These are phyloP conservation scores for Atrina japonica DNA, from an alignment of 2,888 invertebrate species.

Conservation along the genomic window DNA sequence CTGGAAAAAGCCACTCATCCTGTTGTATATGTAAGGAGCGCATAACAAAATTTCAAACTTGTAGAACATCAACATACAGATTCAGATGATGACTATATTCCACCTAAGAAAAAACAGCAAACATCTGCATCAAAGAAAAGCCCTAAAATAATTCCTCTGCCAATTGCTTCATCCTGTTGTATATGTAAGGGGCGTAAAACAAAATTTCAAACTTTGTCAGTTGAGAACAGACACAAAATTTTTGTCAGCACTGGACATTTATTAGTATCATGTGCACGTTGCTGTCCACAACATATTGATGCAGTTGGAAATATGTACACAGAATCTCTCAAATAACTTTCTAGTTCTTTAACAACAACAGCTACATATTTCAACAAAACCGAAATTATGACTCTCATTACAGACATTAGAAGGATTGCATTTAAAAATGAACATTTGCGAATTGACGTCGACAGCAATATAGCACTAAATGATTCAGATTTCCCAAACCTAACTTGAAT, in stretches of 20 bases:
- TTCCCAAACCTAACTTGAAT: too few species aligned
- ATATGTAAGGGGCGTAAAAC: neutral
- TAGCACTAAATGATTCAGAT: too few species aligned
- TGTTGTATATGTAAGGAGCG: too few species aligned
- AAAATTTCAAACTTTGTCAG: neutral
- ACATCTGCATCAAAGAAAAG: too few species aligned
- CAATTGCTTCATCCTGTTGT: neutral
- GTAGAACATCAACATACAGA: too few species aligned
- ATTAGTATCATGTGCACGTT: constrained; percentile 7
- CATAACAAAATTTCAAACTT: too few species aligned
- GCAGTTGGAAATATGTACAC: neutral
- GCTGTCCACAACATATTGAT: constrained; percentile 3
- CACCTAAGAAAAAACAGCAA: constrained; percentile 5
- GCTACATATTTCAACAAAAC: constrained; percentile 8
- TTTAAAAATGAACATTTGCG: neutral
- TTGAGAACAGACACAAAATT: neutral
- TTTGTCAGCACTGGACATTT: constrained; percentile 8
- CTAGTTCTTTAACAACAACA: neutral
- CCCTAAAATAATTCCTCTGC: neutral
- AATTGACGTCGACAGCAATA: constrained; percentile 4
- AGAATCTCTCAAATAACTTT: neutral
- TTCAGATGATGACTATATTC: constrained; percentile 15
- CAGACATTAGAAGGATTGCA: neutral
- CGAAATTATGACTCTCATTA: neutral
- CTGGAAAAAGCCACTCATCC: too few species aligned